These are phyloP conservation scores for Lutjanus erythropterus DNA, from an alignment of 2,113 vertebrate genomes.

Conservation along the genomic window DNA sequence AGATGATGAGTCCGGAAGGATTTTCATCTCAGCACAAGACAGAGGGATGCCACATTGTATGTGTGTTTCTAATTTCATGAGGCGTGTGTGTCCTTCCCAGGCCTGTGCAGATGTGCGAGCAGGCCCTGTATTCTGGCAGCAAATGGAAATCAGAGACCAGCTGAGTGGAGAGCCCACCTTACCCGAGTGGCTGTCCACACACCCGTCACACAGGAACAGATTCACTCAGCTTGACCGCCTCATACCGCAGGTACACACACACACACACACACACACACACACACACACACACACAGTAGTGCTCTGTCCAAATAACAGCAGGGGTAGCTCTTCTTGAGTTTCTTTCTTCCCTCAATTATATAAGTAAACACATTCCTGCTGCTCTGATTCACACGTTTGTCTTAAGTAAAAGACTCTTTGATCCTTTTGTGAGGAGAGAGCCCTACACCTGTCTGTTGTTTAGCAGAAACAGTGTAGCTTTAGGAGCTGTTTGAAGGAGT, in stretches of 20 bases:
- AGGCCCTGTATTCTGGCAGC: conserved; percentile 94
- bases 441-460: conserved; percentile 18
- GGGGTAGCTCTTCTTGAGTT: background rate
- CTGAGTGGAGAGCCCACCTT: conserved; percentile 81
- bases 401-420: conserved; percentile 22
- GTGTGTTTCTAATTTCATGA: background rate
- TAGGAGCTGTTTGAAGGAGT: conserved; percentile 49
- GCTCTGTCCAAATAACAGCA: background rate
- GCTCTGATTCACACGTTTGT: conserved; percentile 10
- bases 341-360: background rate
- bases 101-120: conserved; percentile 94
- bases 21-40: conserved; percentile 19
- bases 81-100: conserved; percentile 75
- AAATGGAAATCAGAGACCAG: conserved; percentile 89
- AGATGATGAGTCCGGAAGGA: background rate
- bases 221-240: conserved; percentile 88
- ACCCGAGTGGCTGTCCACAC: conserved; percentile 96
- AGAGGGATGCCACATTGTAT: conserved; percentile 12
- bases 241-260: conserved; percentile 90
- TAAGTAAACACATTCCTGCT: background rate
- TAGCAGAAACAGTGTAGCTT: conserved; percentile 41
- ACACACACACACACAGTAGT: conserved; percentile 53
- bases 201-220: conserved; percentile 93
- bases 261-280: conserved; percentile 74
- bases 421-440: conserved; percentile 16